These are phyloP conservation scores for Momotus momota DNA, from an alignment of 2,797 vertebrate species.

Conservation along the genomic window DNA sequence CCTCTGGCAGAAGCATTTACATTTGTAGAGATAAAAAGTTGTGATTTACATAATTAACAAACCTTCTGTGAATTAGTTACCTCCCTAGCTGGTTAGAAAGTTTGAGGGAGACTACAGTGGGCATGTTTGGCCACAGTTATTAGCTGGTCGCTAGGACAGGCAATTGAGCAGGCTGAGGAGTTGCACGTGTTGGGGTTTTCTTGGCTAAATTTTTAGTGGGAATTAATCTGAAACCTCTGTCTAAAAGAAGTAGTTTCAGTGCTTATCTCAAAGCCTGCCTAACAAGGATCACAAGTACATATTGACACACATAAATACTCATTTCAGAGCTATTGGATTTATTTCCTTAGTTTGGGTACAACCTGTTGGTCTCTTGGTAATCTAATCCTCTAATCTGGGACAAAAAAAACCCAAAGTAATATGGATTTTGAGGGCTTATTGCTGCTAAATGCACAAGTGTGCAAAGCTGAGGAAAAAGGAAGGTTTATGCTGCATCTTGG, in stretches of 20 bases:
- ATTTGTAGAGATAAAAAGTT: background rate
- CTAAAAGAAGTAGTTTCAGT: background rate
- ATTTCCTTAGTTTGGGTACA: background rate
- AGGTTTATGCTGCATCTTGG: background rate
- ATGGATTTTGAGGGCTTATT: background rate
- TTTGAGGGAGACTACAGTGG: background rate
- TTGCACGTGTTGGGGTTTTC: background rate
- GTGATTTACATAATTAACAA: background rate
- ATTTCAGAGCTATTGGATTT: background rate
- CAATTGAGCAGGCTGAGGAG: background rate
- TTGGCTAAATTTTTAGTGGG: background rate
- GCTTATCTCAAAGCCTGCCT: background rate
- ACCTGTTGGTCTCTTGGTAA: background rate
- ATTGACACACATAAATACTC: background rate
- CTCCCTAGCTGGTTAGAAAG: background rate
- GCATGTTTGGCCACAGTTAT: background rate
- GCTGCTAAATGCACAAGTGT: background rate
- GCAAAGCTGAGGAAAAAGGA: background rate
- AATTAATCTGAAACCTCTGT: background rate
- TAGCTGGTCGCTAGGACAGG: background rate
- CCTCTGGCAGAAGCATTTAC: background rate
- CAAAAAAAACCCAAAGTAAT: background rate
- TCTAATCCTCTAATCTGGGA: background rate
- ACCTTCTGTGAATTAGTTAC: background rate
- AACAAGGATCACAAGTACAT: background rate